Base-by-base conservation (phyloP, 2,797 vertebrate genomes). In the Semaprochilodus insignis region DNA sequence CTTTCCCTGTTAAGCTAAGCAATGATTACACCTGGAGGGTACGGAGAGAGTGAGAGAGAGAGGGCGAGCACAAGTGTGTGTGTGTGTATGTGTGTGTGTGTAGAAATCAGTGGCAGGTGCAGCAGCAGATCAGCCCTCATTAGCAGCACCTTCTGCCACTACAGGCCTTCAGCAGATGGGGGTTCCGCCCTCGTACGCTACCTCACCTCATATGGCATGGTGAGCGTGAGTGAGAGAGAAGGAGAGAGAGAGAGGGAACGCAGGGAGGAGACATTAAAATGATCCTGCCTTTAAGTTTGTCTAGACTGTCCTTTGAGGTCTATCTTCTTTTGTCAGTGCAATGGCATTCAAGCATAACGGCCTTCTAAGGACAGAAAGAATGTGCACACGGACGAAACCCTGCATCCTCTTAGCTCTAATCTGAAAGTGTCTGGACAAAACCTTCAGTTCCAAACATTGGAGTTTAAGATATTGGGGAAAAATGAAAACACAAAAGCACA, bases 141-240 rank as follows among this genome's bases (percentile, higher is more conserved):
- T 98, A 99, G 97, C 96, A 95, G 96, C 96, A 96, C 96, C 97
- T 98, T 97, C 97, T 97, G 96, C 96, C 95, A 95, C 95, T 91
- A 93, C 95, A 95, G 93, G 95, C 94, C 94, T 91, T 91, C 93
- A 96, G 95, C 97, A 99, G 97, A 99, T 97, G 97, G 97, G 81
- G 96, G 91, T 92, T 94, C 94, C 95, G 94, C 95, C 95, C 96
- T 96, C 95, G 95, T 95, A 96, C 95, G 96, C 95, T 96, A 96
- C 94, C 95, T 96, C 96, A 96, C 95, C 95, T 96, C 95, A 95
- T 95, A 96, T 95, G 94, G 94, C 91, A 83, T 62, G 48, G 60
- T 83, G 77, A 48, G 74, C 78, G 78, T 72, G 83, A 55, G 5
- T 65, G 0, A 88, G 81, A 82, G 86, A 87, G 80, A 48, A 88